A percentile compares a stretch with the other conserved stretches of the same genome.
phyloP scores from a whole-genome alignment of 1,140 invertebrate genomes.

The Macrotrachela quadricornifera region DNA sequence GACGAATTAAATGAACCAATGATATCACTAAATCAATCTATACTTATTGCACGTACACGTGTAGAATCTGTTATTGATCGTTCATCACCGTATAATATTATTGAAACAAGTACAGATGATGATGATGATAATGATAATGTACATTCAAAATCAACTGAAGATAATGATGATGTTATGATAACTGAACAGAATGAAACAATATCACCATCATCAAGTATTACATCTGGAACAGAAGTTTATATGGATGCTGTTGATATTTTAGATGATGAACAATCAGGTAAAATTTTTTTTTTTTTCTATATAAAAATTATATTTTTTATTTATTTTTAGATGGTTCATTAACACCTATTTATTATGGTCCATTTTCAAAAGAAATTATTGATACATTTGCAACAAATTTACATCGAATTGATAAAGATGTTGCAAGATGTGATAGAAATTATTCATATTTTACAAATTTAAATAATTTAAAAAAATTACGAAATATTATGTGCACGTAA shows the following conservation, averaged over 20 bases:
- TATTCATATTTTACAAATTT: slow-evolving; percentile 62
- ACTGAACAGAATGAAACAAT: too few relatives aligned
- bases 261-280: neutral
- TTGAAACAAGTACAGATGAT: neutral
- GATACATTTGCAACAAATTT: slow-evolving; percentile 8
- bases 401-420: slow-evolving; percentile 11
- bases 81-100: too few relatives aligned
- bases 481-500: slow-evolving; percentile 83
- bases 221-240: neutral
- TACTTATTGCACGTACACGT: too few relatives aligned
- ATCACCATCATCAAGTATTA: neutral
- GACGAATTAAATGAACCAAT: too few relatives aligned
- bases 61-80: too few relatives aligned
- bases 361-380: slow-evolving; percentile 10
- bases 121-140: neutral
- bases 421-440: slow-evolving; percentile 44
- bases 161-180: too few relatives aligned
- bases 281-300: neutral
- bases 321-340: too few relatives aligned
- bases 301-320: neutral
- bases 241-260: neutral
- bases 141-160: neutral
- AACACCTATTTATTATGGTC: neutral
- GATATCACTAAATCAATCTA: too few relatives aligned
- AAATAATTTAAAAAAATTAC: slow-evolving; percentile 70